phyloP scores from a whole-genome alignment of 1,140 invertebrate species.

The Drosophila melanica region DNA sequence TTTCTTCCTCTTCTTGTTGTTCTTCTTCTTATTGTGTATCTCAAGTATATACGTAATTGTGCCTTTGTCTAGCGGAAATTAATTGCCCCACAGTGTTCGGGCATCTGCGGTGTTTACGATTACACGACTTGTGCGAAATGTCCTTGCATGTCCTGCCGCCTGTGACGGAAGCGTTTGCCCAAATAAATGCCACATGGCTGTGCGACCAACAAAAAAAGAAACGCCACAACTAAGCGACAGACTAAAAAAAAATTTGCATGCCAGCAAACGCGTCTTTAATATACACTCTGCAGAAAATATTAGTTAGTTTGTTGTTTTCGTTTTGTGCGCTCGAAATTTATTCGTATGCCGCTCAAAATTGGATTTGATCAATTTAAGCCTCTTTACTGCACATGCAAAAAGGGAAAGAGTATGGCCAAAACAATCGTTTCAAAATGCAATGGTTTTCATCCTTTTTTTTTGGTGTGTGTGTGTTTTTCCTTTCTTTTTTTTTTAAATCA shows the following conservation, averaged over 20 bases:
- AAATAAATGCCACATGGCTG: constrained; percentile 38
- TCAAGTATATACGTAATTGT: constrained; percentile 44
- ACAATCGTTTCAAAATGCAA: too few species aligned
- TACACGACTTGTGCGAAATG: constrained; percentile 24
- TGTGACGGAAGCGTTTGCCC: constrained; percentile 66
- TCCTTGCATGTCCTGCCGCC: constrained; percentile 57
- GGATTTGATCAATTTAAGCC: not conserved
- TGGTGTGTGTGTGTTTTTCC: constrained; percentile 1
- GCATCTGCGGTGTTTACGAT: constrained; percentile 53
- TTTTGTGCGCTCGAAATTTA: too few species aligned
- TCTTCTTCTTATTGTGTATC: constrained; percentile 13
- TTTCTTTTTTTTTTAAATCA: constrained; percentile 48
- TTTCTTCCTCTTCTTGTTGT: constrained; percentile 3
- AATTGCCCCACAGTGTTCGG: constrained; percentile 64
- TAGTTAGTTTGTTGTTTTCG: too few species aligned
- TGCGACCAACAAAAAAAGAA: constrained; percentile 3
- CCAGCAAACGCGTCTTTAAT: not conserved
- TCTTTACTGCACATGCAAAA: not conserved
- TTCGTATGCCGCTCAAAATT: too few species aligned
- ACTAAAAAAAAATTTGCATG: too few species aligned
- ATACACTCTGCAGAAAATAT: not conserved
- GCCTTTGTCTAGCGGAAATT: constrained; percentile 72
- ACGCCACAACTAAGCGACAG: not conserved
- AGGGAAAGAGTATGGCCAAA: not conserved
- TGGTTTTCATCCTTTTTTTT: too few species aligned